phyloP scores from a whole-genome alignment of 2,113 vertebrate genomes.

The Eonycteris spelaea region DNA sequence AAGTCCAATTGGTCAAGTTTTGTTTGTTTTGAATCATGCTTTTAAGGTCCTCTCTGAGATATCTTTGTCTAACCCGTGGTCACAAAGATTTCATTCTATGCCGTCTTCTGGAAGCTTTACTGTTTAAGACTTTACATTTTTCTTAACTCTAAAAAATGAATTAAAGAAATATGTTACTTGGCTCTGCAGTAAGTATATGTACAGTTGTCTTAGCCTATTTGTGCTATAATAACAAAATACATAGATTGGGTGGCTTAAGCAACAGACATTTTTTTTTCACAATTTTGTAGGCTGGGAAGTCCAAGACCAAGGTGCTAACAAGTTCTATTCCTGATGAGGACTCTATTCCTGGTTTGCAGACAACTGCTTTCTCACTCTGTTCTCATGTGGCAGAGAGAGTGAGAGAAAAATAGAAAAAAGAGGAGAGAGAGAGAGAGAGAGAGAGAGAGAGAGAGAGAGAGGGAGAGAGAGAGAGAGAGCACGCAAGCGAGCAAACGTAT shows the following conservation, averaged over 20 bases:
- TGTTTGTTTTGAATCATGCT: not conserved
- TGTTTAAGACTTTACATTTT: not conserved
- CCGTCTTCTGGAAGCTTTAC: not conserved
- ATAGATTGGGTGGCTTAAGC: not conserved
- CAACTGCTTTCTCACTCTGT: not conserved
- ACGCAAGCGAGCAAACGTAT: no score
- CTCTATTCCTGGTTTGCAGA: not conserved
- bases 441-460: not conserved
- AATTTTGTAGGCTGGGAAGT: not conserved
- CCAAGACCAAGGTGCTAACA: not conserved
- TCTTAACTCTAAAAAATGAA: slow-evolving; percentile 14
- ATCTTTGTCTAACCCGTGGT: not conserved
- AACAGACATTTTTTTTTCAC: not conserved
- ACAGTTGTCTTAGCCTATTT: not conserved
- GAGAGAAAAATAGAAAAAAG: not conserved
- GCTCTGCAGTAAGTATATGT: not conserved
- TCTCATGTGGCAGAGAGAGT: not conserved
- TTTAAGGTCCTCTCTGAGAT: not conserved
- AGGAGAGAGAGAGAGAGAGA: not conserved
- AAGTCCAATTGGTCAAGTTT: not conserved
- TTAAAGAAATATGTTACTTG: not conserved
- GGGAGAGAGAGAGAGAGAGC: not conserved
- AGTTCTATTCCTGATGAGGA: not conserved
- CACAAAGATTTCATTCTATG: not conserved
- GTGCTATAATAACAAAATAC: not conserved